Percentiles rank a stretch among this genome's conserved stretches.
Evolutionary conservation across 2,888 invertebrate species (phyloP).

Genomic region (Cerastoderma edule): DNA sequence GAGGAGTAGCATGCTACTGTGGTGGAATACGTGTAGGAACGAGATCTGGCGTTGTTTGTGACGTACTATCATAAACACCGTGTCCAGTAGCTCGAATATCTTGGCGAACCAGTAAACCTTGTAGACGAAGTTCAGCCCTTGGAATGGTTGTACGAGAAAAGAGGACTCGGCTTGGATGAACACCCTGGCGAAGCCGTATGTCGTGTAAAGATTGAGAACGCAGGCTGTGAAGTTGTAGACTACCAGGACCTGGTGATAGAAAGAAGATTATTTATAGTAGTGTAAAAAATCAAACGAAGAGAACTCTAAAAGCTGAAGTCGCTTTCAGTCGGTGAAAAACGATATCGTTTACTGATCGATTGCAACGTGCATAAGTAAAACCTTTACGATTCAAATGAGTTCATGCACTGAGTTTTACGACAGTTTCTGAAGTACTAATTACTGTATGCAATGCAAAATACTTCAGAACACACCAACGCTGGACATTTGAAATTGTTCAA

Average conservation of each 20-base stretch:
- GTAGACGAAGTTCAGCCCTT: conserved; percentile 67
- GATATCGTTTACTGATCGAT: too few relatives aligned
- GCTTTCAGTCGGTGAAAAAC: too few relatives aligned
- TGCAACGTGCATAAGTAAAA: too few relatives aligned
- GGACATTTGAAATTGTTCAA: too few relatives aligned
- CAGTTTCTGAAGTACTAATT: too few relatives aligned
- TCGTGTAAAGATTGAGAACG: conserved; percentile 70
- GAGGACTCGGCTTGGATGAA: conserved; percentile 69
- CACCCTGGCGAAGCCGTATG: conserved; percentile 70
- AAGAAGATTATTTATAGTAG: too few relatives aligned
- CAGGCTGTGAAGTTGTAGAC: conserved; percentile 80
- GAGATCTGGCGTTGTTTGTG: conserved; percentile 80
- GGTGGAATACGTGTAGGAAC: conserved; percentile 82
- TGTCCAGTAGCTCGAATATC: conserved; percentile 80
- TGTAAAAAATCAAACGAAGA: too few relatives aligned
- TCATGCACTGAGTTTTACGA: too few relatives aligned
- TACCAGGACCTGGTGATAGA: conserved; percentile 80
- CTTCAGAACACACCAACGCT: too few relatives aligned
- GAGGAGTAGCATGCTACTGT: conserved; percentile 81
- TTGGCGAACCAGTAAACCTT: conserved; percentile 79
- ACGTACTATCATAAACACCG: conserved; percentile 82
- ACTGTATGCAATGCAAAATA: too few relatives aligned
- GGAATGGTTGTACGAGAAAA: conserved; percentile 65
- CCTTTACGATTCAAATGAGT: too few relatives aligned
- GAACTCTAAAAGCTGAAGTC: too few relatives aligned